Evolutionary conservation across 1,140 invertebrate genomes (phyloP), one percentile per base, ranked within the genome.

Genomic region (Drosophila hydei): DNA sequence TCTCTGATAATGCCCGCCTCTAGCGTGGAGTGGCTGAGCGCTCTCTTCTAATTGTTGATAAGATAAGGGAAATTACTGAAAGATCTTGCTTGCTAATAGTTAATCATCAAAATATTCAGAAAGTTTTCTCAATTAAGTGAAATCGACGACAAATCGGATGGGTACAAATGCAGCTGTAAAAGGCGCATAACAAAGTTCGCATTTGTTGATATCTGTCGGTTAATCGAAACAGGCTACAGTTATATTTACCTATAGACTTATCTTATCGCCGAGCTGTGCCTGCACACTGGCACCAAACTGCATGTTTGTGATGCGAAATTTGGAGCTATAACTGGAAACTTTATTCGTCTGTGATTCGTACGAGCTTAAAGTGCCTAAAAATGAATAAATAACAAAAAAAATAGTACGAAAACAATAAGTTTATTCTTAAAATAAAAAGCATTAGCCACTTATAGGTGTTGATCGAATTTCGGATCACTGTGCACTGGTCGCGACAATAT

Each of bases 91-190:
- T 58, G 50, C 27, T 36, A 52, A 36, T 6, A 21, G 27, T 38
- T 51, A 65, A 58, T 27, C 47, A 33, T 33, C 27, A 27, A 25
- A 51, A n/a, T n/a, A n/a, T n/a, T n/a, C n/a, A n/a, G n/a, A n/a
- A n/a, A n/a, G n/a, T n/a, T n/a, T n/a, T n/a, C n/a, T n/a, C n/a
- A n/a, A n/a, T n/a, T n/a, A n/a, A n/a, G n/a, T n/a, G n/a, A n/a
- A n/a, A n/a, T n/a, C 38, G 38, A 30, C 5, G 27, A 30, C 0
- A 33, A 33, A 2, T 33, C 12, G 30, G 30, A 11, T 33, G 30
- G 30, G 56, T 72, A 67, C 61, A 75, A 43, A 40, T 84, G 73
- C 77, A 85, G 81, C 73, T 77, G 77, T 38, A 36, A 62, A 73
- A 36, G 23, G 23, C 8, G n/a, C 43, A 40, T 9, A 36, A 43